phyloP scores from a whole-genome alignment of 2,113 vertebrate species.

The Phrynocephalus versicolor region DNA sequence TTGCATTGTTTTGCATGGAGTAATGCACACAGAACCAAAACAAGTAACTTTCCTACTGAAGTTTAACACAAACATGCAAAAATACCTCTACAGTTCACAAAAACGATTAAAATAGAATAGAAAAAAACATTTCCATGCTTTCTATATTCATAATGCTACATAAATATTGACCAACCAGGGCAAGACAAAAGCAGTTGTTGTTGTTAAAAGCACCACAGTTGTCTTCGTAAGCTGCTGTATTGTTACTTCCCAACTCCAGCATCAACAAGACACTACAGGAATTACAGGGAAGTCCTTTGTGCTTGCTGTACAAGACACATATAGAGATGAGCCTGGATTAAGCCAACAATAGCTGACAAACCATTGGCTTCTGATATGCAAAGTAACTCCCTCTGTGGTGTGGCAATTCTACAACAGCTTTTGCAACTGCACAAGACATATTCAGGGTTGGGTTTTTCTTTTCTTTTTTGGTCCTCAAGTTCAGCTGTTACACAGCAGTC shows the following conservation, averaged over 20 bases:
- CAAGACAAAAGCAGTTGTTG: neutral
- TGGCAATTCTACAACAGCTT: neutral
- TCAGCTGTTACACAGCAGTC: neutral
- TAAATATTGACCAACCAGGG: neutral
- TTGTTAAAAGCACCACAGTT: neutral
- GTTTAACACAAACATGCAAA: neutral
- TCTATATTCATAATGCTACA: neutral
- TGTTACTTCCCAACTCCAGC: neutral
- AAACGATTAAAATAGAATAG: neutral
- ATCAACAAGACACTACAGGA: neutral
- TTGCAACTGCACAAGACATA: neutral
- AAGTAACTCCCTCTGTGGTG: neutral
- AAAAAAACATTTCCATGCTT: neutral
- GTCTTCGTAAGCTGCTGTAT: neutral
- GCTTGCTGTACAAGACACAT: neutral
- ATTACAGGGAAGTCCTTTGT: neutral
- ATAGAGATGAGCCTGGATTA: neutral
- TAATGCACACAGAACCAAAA: slow-evolving; percentile 8
- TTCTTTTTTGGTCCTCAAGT: neutral
- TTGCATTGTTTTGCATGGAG: slow-evolving; percentile 34
- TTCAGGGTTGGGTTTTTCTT: neutral
- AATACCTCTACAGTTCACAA: neutral
- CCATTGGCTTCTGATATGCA: neutral
- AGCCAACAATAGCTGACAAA: neutral
- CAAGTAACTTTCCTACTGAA: slow-evolving; percentile 20